Percentiles rank a stretch among this genome's conserved stretches.
Evolutionary conservation across 2,113 vertebrate species (phyloP).

Genomic region (Seriola rivoliana): DNA sequence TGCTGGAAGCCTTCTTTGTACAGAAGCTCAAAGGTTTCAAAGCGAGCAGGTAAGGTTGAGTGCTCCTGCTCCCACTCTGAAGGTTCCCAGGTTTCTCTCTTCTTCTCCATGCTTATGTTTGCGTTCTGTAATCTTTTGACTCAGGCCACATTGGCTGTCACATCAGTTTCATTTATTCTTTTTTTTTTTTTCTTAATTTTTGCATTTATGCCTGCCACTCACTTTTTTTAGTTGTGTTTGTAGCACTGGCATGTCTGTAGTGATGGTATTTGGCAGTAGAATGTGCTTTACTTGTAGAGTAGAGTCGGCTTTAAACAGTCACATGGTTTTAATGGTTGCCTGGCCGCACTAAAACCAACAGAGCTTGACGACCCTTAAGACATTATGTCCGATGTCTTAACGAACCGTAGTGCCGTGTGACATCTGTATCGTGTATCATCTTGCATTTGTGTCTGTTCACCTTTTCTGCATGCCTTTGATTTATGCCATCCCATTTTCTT

Average conservation of each 20-base stretch:
- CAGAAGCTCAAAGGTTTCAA: constrained; percentile 99
- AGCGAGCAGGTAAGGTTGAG: constrained; percentile 93
- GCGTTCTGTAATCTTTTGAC: not conserved
- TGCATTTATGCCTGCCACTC: constrained; percentile 22
- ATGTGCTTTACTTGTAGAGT: constrained; percentile 16
- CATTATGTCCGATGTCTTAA: constrained; percentile 34
- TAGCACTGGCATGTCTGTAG: constrained; percentile 44
- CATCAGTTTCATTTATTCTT: constrained; percentile 12
- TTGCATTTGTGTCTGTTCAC: constrained; percentile 76
- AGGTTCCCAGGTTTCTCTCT: not conserved
- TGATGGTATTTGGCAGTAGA: not conserved
- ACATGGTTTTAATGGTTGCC: not conserved
- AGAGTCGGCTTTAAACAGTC: not conserved
- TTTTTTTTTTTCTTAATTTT: not conserved
- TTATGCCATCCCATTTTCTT: constrained; percentile 87
- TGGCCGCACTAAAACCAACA: constrained; percentile 30
- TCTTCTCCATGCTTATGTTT: not conserved
- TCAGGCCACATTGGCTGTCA: not conserved
- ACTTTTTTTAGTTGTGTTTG: constrained; percentile 11
- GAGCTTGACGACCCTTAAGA: constrained; percentile 8
- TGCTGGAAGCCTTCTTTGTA: constrained; percentile 98
- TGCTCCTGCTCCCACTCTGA: not conserved
- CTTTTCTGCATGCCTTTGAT: constrained; percentile 83
- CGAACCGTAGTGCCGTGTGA: constrained; percentile 3
- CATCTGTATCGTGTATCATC: constrained; percentile 56